Conservation (phyloP, 35 echinoderm and acorn worm species). For the Apostichopus japonicus region DNA sequence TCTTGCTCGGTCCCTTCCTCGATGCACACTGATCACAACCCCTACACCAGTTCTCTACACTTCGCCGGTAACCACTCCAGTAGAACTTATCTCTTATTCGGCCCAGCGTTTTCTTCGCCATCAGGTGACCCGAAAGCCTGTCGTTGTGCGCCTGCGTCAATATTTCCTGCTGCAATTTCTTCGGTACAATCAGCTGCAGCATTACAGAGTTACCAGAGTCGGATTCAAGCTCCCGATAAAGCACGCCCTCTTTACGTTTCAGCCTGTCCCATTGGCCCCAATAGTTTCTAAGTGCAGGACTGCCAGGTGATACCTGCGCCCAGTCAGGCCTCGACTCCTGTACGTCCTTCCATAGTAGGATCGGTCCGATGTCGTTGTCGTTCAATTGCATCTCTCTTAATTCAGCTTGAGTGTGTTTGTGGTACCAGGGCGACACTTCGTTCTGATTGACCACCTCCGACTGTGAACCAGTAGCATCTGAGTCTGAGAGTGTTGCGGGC, state of each 20-base stretch:
- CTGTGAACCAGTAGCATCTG: too few species aligned
- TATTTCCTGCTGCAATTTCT: conserved; percentile 12
- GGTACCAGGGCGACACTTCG: neutral
- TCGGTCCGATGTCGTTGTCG: neutral
- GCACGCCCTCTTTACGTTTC: conserved; percentile 44
- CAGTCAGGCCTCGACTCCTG: neutral
- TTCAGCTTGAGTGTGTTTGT: neutral
- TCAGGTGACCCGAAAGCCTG: conserved; percentile 54
- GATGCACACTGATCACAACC: conserved; percentile 51
- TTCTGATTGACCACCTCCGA: neutral
- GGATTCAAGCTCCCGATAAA: conserved; percentile 53
- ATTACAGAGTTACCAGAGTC: conserved; percentile 14
- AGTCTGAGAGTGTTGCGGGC: neutral
- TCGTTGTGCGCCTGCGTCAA: conserved; percentile 42
- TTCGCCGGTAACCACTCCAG: conserved; percentile 39
- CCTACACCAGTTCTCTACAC: conserved; percentile 51
- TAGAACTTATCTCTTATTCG: conserved; percentile 47
- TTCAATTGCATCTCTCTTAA: neutral
- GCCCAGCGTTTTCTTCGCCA: conserved; percentile 47
- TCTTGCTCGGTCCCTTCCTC: conserved; percentile 51
- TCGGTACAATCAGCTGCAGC: conserved; percentile 48
- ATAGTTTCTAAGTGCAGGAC: conserved; percentile 48
- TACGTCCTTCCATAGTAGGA: neutral
- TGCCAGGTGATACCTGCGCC: neutral
- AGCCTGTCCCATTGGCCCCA: conserved; percentile 63